A percentile compares a stretch with the other conserved stretches of the same genome.
Evolutionary conservation across 2,113 vertebrate genomes (phyloP).

Genomic region (Sinocyclocheilus anshuiensis): DNA sequence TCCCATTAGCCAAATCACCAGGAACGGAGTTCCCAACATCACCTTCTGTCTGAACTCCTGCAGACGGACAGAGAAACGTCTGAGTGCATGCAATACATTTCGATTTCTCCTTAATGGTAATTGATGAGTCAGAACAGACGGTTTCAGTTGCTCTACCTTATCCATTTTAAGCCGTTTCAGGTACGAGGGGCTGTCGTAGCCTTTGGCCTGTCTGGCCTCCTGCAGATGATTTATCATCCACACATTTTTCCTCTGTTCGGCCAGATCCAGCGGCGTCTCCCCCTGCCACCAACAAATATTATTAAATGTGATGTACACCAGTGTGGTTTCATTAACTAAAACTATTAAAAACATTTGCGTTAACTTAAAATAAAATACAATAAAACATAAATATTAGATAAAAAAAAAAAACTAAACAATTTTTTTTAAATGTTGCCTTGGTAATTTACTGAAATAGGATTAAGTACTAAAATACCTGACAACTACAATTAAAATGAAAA

Average conservation of each 20-base stretch:
- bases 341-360: no score
- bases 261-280: slow-evolving; percentile 96
- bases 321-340: no score
- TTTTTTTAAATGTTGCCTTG: no score
- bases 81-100: background rate
- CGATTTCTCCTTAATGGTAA: background rate
- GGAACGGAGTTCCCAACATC: slow-evolving; percentile 98
- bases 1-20: slow-evolving; percentile 97
- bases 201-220: slow-evolving; percentile 96
- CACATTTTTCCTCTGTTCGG: slow-evolving; percentile 97
- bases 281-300: slow-evolving; percentile 74
- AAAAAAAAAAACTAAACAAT: no score
- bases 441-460: no score
- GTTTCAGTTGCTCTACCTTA: slow-evolving; percentile 78
- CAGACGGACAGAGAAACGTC: background rate
- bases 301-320: background rate
- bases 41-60: slow-evolving; percentile 99
- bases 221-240: slow-evolving; percentile 99
- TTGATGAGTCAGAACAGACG: background rate
- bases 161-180: slow-evolving; percentile 96
- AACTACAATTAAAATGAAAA: no score
- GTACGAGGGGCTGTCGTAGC: slow-evolving; percentile 96
- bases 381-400: no score
- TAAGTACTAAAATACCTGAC: no score
- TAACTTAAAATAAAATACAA: background rate